A percentile compares a stretch with the other conserved stretches of the same genome.
Conservation (phyloP, 64 coral and sea anemone genomes). For the Dendrophyllia cribrosa region DNA sequence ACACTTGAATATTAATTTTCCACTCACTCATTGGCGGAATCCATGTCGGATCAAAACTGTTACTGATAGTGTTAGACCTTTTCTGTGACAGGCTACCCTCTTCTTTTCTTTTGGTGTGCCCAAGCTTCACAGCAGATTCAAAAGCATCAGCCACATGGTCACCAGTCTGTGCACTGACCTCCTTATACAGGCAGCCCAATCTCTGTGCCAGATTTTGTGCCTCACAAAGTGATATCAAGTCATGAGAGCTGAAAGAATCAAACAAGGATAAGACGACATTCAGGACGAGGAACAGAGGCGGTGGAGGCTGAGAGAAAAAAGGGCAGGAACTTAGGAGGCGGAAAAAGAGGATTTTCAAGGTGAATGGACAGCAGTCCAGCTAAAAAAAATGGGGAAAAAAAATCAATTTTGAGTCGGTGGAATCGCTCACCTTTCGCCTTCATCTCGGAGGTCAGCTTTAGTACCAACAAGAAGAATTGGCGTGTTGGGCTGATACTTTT, state of each 20-base stretch:
- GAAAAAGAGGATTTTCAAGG: too few species aligned
- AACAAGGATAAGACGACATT: neutral
- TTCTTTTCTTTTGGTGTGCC: neutral
- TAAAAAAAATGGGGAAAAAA: neutral
- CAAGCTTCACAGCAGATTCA: constrained; percentile 2
- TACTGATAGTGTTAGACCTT: neutral
- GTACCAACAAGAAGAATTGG: constrained; percentile 64
- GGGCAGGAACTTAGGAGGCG: too few species aligned
- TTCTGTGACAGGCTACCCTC: neutral
- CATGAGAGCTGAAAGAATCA: neutral
- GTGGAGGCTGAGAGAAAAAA: too few species aligned
- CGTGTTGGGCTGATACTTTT: neutral
- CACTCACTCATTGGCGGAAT: constrained; percentile 29
- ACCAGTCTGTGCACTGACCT: constrained; percentile 27
- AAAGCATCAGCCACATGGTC: constrained; percentile 1
- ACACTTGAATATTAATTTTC: too few species aligned
- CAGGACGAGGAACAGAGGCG: too few species aligned
- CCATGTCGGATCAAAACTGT: neutral
- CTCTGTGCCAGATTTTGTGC: neutral
- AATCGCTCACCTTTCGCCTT: neutral
- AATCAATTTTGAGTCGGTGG: neutral
- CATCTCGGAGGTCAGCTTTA: constrained; percentile 44
- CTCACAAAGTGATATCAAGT: neutral
- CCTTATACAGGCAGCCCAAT: neutral
- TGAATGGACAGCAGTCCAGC: too few species aligned